phyloP scores from a whole-genome alignment of 2,797 vertebrate species.

The Tachyglossus aculeatus region DNA sequence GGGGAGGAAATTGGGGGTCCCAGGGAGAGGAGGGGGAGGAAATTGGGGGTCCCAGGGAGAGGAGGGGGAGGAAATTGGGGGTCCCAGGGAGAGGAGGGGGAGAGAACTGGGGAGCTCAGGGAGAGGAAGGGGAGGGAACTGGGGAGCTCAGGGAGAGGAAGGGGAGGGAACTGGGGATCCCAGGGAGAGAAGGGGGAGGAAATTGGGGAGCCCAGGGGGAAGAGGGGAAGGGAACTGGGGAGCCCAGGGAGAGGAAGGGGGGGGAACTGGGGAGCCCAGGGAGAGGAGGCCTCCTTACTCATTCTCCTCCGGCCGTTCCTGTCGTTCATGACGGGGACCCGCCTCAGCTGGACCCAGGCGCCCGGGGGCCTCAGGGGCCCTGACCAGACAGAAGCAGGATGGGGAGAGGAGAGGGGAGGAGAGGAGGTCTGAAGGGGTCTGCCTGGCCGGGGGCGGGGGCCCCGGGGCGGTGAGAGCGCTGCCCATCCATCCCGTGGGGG shows the following conservation, averaged over 20 bases:
- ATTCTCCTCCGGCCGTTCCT: slow-evolving; percentile 27
- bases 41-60: neutral
- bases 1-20: no score
- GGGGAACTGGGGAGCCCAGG: no score
- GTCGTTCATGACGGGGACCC: slow-evolving; percentile 52
- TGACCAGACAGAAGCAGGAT: slow-evolving; percentile 23
- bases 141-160: no score
- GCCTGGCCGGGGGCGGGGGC: neutral
- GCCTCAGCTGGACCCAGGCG: neutral
- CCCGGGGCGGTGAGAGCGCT: neutral
- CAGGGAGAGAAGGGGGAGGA: no score
- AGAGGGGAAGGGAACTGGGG: no score
- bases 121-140: fast-evolving
- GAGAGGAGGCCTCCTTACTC: slow-evolving; percentile 42
- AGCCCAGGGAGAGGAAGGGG: no score
- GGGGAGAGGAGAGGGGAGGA: neutral
- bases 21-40: no score
- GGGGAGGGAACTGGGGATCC: neutral
- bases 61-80: neutral
- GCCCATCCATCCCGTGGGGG: neutral
- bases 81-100: no score
- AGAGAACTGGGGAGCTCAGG: no score
- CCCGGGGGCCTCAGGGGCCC: slow-evolving; percentile 31
- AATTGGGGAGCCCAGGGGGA: no score
- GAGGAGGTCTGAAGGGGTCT: neutral